Evolutionary conservation across 2,797 vertebrate genomes (phyloP), one percentile per base, ranked within the genome.

Genomic region (Pangasius sanitwongsei): DNA sequence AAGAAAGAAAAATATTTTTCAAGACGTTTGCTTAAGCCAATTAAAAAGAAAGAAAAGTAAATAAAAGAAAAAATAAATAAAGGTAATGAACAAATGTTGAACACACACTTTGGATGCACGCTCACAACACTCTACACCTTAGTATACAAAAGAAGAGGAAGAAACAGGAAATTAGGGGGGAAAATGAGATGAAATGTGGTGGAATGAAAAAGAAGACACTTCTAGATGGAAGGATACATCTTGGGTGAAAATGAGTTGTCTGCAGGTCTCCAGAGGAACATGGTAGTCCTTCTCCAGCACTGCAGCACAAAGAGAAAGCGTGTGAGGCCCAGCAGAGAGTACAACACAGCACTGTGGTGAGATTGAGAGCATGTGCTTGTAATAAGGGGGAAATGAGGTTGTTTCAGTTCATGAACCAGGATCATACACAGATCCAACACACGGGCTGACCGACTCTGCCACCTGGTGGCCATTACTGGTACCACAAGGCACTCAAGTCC

Each of bases 191-290:
- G 86, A 50, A 84, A 25, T 50, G 50, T 53, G n/a, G 20, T 74
- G n/a, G 69, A 81, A 34, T 57, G 41, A 59, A 63, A 70, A 55
- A 6, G 37, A 59, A 65, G 28, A 70, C 11, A 12, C 6, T 63
- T 67, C 67, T 44, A 37, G 72, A 88, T 53, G 86, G 90, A 95
- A 96, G 95, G 96, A 97, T 97, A 96, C 96, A 53, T 95, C 92
- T 90, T 96, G 94, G 87, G 89, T 94, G 88, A 96, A 95, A 90
- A 96, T 95, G 91, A 97, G 93, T 92, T 97, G 95, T 90, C 95
- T 94, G 94, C 96, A 96, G 0, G 95, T 96, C 87, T 97, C 96
- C 94, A 97, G 90, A 15, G 96, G 94, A 85, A 97, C 95, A 89
- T 95, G 93, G 91, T 95, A 95, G 91, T 94, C 94, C 93, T 94